A percentile compares a stretch with the other conserved stretches of the same genome.
Conservation (phyloP, 2,797 vertebrate genomes). For the Limosa lapponica region DNA sequence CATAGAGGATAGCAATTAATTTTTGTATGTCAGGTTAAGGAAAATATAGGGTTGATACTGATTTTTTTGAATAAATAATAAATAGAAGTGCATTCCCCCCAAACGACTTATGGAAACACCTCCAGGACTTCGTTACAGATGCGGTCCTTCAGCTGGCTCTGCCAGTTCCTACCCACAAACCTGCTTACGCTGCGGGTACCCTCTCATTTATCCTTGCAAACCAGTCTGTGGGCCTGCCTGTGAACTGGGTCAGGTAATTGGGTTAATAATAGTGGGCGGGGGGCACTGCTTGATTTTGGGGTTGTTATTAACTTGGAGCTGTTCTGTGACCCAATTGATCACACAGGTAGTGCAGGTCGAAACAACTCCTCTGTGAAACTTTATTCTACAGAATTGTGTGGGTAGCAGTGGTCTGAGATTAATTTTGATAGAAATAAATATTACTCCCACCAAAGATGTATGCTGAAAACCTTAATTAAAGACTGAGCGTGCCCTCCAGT, state of each 20-base stretch:
- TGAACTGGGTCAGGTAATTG: neutral
- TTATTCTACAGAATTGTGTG: fast-evolving
- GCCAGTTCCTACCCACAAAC: neutral
- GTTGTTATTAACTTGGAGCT: neutral
- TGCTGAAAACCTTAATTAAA: neutral
- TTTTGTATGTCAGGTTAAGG: neutral
- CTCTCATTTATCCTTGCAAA: constrained; percentile 36
- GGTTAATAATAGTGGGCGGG: neutral
- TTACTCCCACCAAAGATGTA: neutral
- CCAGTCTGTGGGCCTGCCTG: neutral
- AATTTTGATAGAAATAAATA: neutral
- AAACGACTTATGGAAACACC: neutral
- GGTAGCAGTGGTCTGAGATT: neutral
- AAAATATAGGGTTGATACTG: neutral
- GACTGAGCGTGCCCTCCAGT: fast-evolving
- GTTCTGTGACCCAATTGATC: neutral
- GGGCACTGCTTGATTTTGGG: neutral
- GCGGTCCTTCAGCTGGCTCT: neutral
- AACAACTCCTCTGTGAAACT: neutral
- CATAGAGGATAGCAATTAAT: neutral
- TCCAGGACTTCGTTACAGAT: neutral
- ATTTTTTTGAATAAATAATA: neutral
- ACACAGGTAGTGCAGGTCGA: neutral
- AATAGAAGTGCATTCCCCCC: neutral
- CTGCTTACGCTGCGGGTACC: neutral